Evolutionary conservation across 2,797 vertebrate species (phyloP).

Genomic region (Scolopax rusticola): DNA sequence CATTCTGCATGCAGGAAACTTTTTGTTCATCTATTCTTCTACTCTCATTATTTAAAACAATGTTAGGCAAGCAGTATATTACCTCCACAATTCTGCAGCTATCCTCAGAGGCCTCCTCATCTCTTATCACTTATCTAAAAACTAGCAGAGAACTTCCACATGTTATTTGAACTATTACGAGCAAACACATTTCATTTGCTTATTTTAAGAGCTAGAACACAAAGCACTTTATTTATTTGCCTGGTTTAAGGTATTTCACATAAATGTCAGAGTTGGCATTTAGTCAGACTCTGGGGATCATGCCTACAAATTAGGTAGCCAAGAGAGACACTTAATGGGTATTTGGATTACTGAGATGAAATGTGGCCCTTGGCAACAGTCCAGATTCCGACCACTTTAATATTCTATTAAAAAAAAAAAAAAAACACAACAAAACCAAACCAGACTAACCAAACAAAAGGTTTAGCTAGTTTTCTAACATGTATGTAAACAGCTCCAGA

Average conservation of each 20-base stretch:
- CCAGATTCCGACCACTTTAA: neutral
- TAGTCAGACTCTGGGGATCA: neutral
- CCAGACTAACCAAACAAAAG: neutral
- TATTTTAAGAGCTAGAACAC: neutral
- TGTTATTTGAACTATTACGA: neutral
- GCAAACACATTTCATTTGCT: neutral
- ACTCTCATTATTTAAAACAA: neutral
- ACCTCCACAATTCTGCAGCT: neutral
- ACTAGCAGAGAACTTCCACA: neutral
- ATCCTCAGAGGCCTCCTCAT: neutral
- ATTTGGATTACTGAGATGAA: constrained; percentile 37
- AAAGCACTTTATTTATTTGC: constrained; percentile 22
- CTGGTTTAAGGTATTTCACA: constrained; percentile 37
- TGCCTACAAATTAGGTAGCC: constrained; percentile 12
- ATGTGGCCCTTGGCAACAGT: neutral
- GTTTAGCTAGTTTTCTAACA: neutral
- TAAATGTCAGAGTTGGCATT: constrained; percentile 16
- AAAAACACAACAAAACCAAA: neutral
- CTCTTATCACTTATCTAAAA: neutral
- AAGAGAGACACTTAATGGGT: neutral
- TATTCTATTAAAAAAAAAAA: neutral
- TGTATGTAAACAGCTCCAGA: neutral
- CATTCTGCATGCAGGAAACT: neutral
- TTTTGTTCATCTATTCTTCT: neutral
- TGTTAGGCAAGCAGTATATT: neutral